Evolutionary conservation across 1,140 invertebrate species (phyloP), one percentile per base, ranked within the genome.

Genomic region (Bombus impatiens): DNA sequence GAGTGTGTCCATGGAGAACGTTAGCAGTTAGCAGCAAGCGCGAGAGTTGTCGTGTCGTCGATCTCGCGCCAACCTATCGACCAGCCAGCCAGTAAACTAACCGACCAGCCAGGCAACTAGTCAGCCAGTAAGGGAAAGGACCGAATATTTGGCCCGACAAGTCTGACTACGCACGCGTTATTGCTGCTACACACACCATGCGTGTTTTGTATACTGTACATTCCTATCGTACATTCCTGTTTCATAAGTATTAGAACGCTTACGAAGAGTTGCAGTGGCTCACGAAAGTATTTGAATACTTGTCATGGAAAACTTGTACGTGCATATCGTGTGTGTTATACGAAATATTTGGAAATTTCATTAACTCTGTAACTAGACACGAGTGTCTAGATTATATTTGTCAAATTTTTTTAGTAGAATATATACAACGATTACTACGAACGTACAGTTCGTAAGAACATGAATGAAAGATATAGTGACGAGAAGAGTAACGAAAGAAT

Each of bases 71-170:
- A 12, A n/a, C 70, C 42, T 42, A 32, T 32, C n/a, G 72, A 22
- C 37, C 37, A 22, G 8, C 13, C 18, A 25, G 32, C 65, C 65
- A 35, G 59, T 28, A 28, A 62, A n/a, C 57, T 10, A 65, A n/a
- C n/a, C 12, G 32, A 18, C 65, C 65, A 37, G 35, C 35, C 67
- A 68, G 35, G 18, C 67, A 68, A 32, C 37, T 37, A 40, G 72
- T 28, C 42, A 47, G 28, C n/a, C 40, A 32, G 40, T 74, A 42
- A 90, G 89, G 77, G 74, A 74, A 88, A 82, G 57, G 68, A 78
- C 68, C 80, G 72, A 78, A 82, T 44, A 81, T 74, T 88, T 86
- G 81, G 71, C 72, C 89, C 44, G 86, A 74, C 89, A 32, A 18
- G 89, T 82, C 89, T 80, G 88, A 87, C 78, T 70, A 53, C 37